phyloP scores from a whole-genome alignment of 2,113 vertebrate genomes.

The Physeter macrocephalus region DNA sequence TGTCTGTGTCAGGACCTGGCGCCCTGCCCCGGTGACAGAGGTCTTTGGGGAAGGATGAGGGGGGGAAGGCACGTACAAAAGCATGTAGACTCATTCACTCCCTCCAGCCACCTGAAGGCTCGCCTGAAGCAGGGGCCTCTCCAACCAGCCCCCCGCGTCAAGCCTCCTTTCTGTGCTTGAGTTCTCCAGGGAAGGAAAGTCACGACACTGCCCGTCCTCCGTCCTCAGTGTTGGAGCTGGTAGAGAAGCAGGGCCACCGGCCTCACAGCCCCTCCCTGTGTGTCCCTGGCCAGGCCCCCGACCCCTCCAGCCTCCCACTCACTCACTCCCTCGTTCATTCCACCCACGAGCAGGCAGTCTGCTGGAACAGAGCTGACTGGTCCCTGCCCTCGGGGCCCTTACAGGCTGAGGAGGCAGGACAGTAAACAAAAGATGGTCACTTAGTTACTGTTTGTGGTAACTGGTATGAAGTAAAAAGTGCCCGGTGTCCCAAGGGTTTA shows the following conservation, averaged over 20 bases:
- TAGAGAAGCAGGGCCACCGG: background rate
- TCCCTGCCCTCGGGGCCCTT: background rate
- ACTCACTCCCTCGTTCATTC: no score
- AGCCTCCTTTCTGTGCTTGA: background rate
- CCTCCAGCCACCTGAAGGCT: background rate
- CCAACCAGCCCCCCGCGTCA: rapidly evolving
- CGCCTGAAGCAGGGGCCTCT: background rate
- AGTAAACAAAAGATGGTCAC: background rate
- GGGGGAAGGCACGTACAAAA: background rate
- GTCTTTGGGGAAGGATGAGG: background rate
- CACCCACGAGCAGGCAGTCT: no score
- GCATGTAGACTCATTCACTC: background rate
- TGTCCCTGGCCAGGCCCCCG: background rate
- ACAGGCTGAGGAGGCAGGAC: background rate
- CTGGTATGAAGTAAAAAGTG: background rate
- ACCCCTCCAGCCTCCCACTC: background rate
- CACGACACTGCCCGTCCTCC: no score
- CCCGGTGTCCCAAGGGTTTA: background rate
- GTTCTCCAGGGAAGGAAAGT: background rate
- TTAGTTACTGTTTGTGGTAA: background rate
- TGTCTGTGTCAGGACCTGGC: background rate
- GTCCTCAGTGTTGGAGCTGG: background rate
- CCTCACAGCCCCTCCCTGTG: background rate
- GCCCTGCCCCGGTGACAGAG: background rate
- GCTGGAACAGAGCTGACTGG: no score